These are phyloP conservation scores for Stenurella melanura DNA, from an alignment of 2,888 invertebrate genomes.

Conservation along the genomic window DNA sequence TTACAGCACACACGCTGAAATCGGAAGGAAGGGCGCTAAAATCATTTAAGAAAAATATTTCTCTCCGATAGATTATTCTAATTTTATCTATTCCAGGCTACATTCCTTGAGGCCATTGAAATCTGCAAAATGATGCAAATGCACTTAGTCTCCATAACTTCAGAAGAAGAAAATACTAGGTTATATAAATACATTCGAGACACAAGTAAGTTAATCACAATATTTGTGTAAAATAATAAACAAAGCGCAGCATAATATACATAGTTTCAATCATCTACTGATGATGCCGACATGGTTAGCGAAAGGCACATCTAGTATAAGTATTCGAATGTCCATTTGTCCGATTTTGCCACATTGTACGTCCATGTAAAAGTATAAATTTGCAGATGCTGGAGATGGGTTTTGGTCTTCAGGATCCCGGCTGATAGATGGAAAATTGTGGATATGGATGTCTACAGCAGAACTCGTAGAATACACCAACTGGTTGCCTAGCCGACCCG, in stretches of 20 bases:
- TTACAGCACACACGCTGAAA: too few species aligned
- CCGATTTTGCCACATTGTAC: too few species aligned
- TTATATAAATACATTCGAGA: conserved; percentile 46
- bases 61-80: too few species aligned
- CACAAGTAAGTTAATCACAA: conserved; percentile 29
- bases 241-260: too few species aligned
- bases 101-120: conserved; percentile 40
- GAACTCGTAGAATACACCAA: conserved; percentile 18
- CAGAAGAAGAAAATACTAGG: conserved; percentile 41
- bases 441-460: conserved; percentile 37
- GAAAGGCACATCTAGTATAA: too few species aligned
- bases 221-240: too few species aligned
- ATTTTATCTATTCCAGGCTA: conserved; percentile 26
- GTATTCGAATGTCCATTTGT: too few species aligned
- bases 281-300: too few species aligned
- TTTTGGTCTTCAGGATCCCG: conserved; percentile 28
- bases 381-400: neutral
- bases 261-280: too few species aligned
- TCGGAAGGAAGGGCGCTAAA: too few species aligned
- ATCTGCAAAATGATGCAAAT: conserved; percentile 44
- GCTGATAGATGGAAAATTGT: conserved; percentile 26
- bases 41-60: too few species aligned
- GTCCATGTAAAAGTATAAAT: too few species aligned
- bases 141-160: conserved; percentile 39
- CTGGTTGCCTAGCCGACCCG: conserved; percentile 18